Percentiles rank a stretch among this genome's conserved stretches.
phyloP scores from a whole-genome alignment of 2,888 invertebrate species.

The Drosophila nigritarsus region DNA sequence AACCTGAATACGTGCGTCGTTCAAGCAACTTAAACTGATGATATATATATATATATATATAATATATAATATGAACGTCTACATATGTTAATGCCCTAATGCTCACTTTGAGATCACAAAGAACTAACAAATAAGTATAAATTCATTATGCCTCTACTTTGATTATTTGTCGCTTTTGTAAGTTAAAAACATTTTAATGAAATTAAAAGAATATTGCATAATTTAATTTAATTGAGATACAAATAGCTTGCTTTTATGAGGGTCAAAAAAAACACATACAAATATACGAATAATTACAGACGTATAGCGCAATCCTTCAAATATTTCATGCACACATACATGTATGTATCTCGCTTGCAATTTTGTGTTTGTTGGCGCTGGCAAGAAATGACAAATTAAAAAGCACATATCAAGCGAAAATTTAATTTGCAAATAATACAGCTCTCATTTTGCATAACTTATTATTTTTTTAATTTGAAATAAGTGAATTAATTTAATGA shows the following conservation, averaged over 20 bases:
- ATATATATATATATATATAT: not conserved
- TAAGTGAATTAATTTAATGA: conserved; percentile 12
- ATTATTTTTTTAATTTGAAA: conserved; percentile 19
- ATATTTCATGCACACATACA: not conserved
- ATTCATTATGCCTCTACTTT: not conserved
- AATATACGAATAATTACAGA: not conserved
- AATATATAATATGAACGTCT: not conserved
- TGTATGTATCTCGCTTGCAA: conserved; percentile 11
- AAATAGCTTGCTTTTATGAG: not conserved
- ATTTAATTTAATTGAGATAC: conserved; percentile 3
- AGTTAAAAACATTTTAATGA: conserved; percentile 6
- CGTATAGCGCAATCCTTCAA: conserved; percentile 1
- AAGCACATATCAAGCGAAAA: conserved; percentile 33
- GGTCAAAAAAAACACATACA: not conserved
- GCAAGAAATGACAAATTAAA: conserved; percentile 45
- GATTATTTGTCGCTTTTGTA: not conserved
- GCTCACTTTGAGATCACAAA: not conserved
- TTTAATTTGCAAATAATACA: conserved; percentile 25
- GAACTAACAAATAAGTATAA: not conserved
- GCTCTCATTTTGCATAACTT: conserved; percentile 2
- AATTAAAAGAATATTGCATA: conserved; percentile 18
- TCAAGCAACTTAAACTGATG: conserved; percentile 1
- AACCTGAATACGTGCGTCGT: not conserved
- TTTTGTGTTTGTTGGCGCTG: conserved; percentile 35
- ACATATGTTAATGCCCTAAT: not conserved